Evolutionary conservation across 2,888 invertebrate species (phyloP).

Genomic region (Yponomeuta evonymella): DNA sequence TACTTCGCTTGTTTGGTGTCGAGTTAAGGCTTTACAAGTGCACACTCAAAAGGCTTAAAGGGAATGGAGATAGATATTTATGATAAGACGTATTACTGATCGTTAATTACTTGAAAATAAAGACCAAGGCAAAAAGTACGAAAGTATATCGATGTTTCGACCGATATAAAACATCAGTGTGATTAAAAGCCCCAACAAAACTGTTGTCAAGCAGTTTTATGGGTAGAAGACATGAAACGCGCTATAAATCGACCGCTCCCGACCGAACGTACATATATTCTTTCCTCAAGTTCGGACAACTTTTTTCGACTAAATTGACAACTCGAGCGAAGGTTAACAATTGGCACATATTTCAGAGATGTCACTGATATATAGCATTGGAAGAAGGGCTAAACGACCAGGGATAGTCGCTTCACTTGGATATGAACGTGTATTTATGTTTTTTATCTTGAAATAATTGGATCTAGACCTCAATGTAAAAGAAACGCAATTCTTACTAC

Average conservation of each 20-base stretch:
- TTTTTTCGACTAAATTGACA: constrained; percentile 28
- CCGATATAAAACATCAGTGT: not conserved
- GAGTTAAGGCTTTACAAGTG: not conserved
- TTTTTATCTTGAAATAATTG: constrained; percentile 7
- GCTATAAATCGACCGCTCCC: constrained; percentile 21
- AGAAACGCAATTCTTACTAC: too few relatives aligned
- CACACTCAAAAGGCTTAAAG: not conserved
- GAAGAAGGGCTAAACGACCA: constrained; percentile 1
- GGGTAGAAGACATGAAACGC: constrained; percentile 16
- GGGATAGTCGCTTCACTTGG: constrained; percentile 7
- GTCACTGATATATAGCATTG: not conserved
- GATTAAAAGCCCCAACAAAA: constrained; percentile 22
- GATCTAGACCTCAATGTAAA: too few relatives aligned
- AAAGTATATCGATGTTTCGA: not conserved
- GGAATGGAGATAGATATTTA: not conserved
- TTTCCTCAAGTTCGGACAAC: constrained; percentile 21
- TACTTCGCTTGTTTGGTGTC: not conserved
- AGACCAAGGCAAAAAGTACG: not conserved
- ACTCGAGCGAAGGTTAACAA: constrained; percentile 24
- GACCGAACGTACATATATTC: constrained; percentile 14
- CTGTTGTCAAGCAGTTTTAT: constrained; percentile 24
- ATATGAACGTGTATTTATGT: not conserved
- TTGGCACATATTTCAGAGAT: constrained; percentile 25
- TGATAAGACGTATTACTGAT: not conserved
- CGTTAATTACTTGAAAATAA: not conserved